Conservation (phyloP, 2,113 vertebrate genomes). For the Cygnus buccinator region DNA sequence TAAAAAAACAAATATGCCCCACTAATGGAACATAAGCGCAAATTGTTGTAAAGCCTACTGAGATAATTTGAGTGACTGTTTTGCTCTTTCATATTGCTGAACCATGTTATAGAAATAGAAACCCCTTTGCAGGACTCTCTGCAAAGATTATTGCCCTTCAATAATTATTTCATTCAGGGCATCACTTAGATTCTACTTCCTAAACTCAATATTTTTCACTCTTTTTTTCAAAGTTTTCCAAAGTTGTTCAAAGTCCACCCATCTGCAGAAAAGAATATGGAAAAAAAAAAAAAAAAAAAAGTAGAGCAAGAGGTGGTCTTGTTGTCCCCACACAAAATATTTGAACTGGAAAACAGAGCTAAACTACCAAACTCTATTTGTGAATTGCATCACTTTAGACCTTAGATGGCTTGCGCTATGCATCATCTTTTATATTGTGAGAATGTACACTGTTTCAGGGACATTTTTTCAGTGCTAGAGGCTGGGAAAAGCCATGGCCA, state of each 20-base stretch:
- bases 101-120: neutral
- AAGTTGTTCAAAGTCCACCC: neutral
- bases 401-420: neutral
- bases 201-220: neutral
- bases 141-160: too few species aligned
- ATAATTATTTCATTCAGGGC: neutral
- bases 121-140: neutral
- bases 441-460: neutral
- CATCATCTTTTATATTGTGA: fast-evolving
- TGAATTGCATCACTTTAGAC: neutral
- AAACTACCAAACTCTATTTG: neutral
- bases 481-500: neutral
- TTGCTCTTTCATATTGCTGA: neutral
- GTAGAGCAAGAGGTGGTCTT: neutral
- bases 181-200: neutral
- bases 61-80: neutral
- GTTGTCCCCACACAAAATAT: neutral
- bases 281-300: neutral
- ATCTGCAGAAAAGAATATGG: neutral
- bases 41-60: neutral
- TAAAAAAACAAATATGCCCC: neutral
- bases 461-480: fast-evolving
- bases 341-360: neutral
- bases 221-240: neutral
- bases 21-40: neutral